phyloP scores from a whole-genome alignment of 2,113 vertebrate genomes.

The Tragelaphus strepsiceros region DNA sequence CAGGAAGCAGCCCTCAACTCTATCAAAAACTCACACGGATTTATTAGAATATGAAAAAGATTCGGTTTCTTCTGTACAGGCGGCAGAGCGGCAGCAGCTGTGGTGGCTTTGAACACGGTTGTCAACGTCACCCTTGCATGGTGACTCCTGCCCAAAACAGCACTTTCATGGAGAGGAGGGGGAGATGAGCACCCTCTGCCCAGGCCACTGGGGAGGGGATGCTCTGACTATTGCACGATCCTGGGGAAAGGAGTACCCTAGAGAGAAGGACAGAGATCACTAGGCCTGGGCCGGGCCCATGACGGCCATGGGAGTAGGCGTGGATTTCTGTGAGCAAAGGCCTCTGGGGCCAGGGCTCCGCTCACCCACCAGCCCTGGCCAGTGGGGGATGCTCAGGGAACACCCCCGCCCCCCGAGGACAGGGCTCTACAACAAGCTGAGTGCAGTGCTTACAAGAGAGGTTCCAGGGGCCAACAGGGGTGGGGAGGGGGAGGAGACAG shows the following conservation, averaged over 20 bases:
- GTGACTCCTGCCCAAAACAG: slow-evolving; percentile 72
- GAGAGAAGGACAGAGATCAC: neutral
- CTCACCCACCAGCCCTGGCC: neutral
- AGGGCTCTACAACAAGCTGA: slow-evolving; percentile 1
- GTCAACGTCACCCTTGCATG: slow-evolving; percentile 64
- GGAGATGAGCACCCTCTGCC: fast-evolving
- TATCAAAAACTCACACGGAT: slow-evolving; percentile 83
- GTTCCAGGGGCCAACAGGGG: neutral
- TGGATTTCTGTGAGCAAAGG: slow-evolving; percentile 33
- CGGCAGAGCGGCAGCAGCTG: slow-evolving; percentile 64
- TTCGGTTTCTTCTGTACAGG: slow-evolving; percentile 77
- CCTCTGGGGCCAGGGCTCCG: neutral
- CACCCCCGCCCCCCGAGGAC: neutral
- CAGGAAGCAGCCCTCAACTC: slow-evolving; percentile 47
- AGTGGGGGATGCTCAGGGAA: neutral
- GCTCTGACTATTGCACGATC: slow-evolving; percentile 67
- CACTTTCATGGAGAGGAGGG: slow-evolving; percentile 55
- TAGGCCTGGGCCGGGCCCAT: neutral
- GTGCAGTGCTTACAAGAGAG: neutral
- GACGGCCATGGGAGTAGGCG: neutral
- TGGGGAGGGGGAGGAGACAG: neutral
- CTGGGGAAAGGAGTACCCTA: neutral
- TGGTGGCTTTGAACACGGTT: slow-evolving; percentile 55
- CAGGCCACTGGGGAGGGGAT: slow-evolving; percentile 30
- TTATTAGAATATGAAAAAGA: slow-evolving; percentile 88